phyloP scores from a whole-genome alignment of 2,113 vertebrate species.

The Glaucomys volans region DNA sequence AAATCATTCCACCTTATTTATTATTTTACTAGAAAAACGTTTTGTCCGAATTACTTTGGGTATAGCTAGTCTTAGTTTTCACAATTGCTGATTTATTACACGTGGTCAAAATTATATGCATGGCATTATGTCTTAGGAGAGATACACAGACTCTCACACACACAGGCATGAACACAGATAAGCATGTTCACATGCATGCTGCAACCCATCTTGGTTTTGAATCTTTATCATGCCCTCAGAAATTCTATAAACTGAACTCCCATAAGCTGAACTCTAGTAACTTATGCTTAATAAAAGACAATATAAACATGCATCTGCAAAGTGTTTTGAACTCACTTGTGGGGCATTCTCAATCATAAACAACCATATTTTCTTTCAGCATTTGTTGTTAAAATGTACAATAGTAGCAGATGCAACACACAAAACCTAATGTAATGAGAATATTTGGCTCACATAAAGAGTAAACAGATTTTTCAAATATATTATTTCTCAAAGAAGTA shows the following conservation, averaged over 20 bases:
- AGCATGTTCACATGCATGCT: rapidly evolving
- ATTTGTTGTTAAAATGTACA: slow-evolving; percentile 57
- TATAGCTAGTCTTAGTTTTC: neutral
- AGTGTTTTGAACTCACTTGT: neutral
- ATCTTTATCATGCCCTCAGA: neutral
- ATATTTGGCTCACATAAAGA: slow-evolving; percentile 60
- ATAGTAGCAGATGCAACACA: slow-evolving; percentile 58
- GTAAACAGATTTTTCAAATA: slow-evolving; percentile 75
- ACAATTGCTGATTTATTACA: neutral
- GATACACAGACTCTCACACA: rapidly evolving
- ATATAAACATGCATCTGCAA: slow-evolving; percentile 42
- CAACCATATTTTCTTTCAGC: slow-evolving; percentile 46
- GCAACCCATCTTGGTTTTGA: neutral
- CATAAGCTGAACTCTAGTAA: neutral
- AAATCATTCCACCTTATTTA: neutral
- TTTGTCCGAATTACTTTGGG: neutral
- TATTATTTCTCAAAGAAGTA: slow-evolving; percentile 72
- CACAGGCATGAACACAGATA: neutral
- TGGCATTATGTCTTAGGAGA: neutral
- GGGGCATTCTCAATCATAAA: slow-evolving; percentile 51
- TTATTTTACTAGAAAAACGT: neutral
- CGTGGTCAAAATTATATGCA: neutral
- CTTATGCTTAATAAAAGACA: slow-evolving; percentile 35
- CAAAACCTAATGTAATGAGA: slow-evolving; percentile 54
- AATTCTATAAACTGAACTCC: slow-evolving; percentile 7